Evolutionary conservation across 2,888 invertebrate species (phyloP), one percentile per base, ranked within the genome.

Genomic region (Pseudanteris insignis): DNA sequence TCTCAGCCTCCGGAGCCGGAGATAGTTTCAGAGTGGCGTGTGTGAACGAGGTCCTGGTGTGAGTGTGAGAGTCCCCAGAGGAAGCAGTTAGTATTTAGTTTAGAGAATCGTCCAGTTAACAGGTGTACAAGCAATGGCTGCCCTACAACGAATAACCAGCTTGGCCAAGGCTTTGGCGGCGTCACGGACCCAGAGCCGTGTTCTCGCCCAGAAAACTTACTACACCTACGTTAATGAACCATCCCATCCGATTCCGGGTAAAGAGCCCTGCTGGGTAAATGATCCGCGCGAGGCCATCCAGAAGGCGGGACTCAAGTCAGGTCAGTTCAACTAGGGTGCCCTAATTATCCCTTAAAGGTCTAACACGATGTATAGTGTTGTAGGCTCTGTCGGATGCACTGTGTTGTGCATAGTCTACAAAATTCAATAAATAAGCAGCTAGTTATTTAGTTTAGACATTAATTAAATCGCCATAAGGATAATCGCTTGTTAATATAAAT

Each of bases 141-240:
- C 74, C 29, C 63, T 77, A 1, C 74, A 74, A 47, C 69, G 71
- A 43, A 70, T 77, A 64, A 68, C 69, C 46, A 66, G 65, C 38
- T 48, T 78, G 28, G 64, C 73, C 9, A 70, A 70, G 50, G 67
- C 67, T n/a, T 55, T 76, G 9, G 67, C 70, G 59, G 59, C 69
- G 2, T 66, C 72, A 43, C 69, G 73, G 11, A 67, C 70, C 7
- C 72, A 60, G 21, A 34, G 47, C 51, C 50, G 63, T 1, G 54
- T 47, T 1, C 38, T 46, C 11, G 60, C 75, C 55, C 81, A 83
- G 47, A 85, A 86, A 72, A 86, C 77, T 50, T 92, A 86, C 81
- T 91, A 88, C 76, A 88, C 92, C 0, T 92, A 93, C 74, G 86
- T 88, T 12, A 88, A 88, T 64, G 92, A 93, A 77, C 86, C 93